These are phyloP conservation scores for Philopedon plagiatum DNA, from an alignment of 2,888 invertebrate genomes.

Conservation along the genomic window DNA sequence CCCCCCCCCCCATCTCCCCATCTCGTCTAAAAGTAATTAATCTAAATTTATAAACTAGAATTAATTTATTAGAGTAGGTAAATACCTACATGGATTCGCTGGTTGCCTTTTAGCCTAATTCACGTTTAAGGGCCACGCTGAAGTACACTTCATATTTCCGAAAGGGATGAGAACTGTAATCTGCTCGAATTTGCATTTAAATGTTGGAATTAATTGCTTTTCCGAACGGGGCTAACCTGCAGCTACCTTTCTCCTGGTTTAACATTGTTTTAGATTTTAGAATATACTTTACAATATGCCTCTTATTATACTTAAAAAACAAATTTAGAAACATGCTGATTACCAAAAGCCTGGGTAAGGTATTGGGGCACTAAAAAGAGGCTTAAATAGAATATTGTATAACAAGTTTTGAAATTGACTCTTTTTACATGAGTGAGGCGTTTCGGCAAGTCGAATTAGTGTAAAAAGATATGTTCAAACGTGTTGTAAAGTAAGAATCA, in stretches of 20 bases:
- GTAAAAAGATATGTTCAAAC: too few species aligned
- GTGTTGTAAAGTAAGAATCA: too few species aligned
- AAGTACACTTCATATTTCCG: conserved; percentile 50
- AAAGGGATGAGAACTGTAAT: conserved; percentile 48
- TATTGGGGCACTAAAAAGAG: too few species aligned
- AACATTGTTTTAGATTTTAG: neutral
- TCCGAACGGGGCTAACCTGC: conserved; percentile 18
- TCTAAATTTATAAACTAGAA: conserved; percentile 50
- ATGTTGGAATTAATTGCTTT: conserved; percentile 49
- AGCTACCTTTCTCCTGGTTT: neutral
- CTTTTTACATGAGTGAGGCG: too few species aligned
- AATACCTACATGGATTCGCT: conserved; percentile 42
- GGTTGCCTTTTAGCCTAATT: conserved; percentile 50
- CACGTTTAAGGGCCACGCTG: conserved; percentile 46
- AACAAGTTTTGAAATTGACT: too few species aligned
- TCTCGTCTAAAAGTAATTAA: conserved; percentile 49
- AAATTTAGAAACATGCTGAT: too few species aligned
- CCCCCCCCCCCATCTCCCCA: too few species aligned
- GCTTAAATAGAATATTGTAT: too few species aligned
- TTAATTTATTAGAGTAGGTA: conserved; percentile 51
- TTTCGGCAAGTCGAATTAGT: too few species aligned
- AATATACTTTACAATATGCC: neutral
- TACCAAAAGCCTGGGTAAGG: too few species aligned
- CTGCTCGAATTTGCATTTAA: conserved; percentile 50
- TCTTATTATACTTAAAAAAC: neutral